Evolutionary conservation across 1,140 invertebrate species (phyloP).

Genomic region (Trachymyrmex septentrionalis): DNA sequence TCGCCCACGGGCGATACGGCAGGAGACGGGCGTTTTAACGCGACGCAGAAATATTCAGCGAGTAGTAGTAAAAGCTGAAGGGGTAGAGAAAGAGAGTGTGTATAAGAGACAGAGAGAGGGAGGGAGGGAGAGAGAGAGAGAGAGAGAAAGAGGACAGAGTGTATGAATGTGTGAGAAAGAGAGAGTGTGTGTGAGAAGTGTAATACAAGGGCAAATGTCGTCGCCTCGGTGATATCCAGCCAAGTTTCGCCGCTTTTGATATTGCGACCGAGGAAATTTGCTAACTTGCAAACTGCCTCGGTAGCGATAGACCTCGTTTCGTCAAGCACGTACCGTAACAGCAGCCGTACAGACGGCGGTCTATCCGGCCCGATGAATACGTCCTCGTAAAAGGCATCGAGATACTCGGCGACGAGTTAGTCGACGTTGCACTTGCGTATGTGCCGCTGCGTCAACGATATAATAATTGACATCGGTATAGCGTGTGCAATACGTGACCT

Average conservation of each 20-base stretch:
- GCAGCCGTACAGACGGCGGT: slow-evolving; percentile 24
- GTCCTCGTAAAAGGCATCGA: slow-evolving; percentile 40
- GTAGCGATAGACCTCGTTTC: slow-evolving; percentile 47
- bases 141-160: neutral
- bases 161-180: neutral
- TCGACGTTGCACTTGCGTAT: slow-evolving; percentile 20
- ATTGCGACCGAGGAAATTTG: slow-evolving; percentile 48
- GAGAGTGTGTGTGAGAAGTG: neutral
- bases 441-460: slow-evolving; percentile 12
- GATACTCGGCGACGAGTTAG: slow-evolving; percentile 33
- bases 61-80: slow-evolving; percentile 24
- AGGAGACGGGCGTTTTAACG: slow-evolving; percentile 31
- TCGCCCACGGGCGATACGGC: slow-evolving; percentile 46
- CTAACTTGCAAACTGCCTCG: slow-evolving; percentile 48
- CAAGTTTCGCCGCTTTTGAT: slow-evolving; percentile 55
- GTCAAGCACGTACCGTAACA: slow-evolving; percentile 34
- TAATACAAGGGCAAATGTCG: slow-evolving; percentile 29
- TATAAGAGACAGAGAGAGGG: neutral
- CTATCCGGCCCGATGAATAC: slow-evolving; percentile 47
- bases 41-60: slow-evolving; percentile 50
- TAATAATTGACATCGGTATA: slow-evolving; percentile 29
- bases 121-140: neutral
- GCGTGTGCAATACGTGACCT: neutral
- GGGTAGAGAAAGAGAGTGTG: neutral
- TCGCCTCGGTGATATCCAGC: slow-evolving; percentile 32